Conservation (phyloP, 1,140 invertebrate species). For the Drusus annulatus region DNA sequence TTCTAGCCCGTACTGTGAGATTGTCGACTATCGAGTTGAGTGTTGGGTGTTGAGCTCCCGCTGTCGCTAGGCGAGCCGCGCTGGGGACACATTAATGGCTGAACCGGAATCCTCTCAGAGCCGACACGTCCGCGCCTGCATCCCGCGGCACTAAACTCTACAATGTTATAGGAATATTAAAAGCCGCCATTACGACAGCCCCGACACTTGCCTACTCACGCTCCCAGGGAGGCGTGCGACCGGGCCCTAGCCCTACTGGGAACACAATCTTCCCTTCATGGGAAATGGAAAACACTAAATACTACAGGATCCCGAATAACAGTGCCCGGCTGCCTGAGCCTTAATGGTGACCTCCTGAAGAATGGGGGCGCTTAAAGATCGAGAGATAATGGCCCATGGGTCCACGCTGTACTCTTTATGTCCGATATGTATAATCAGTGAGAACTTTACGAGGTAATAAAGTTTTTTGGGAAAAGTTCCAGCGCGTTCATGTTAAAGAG, state of each 20-base stretch:
- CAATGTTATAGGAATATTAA: constrained; percentile 50
- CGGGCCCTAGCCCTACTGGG: background rate
- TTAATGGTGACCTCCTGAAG: background rate
- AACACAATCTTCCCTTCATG: constrained; percentile 21
- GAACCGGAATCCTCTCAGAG: constrained; percentile 24
- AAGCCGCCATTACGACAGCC: constrained; percentile 37
- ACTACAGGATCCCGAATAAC: background rate
- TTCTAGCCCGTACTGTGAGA: too few species aligned
- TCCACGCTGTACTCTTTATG: background rate
- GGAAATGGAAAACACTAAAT: constrained; percentile 19
- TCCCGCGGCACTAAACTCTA: constrained; percentile 42
- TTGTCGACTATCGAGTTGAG: too few species aligned
- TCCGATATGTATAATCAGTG: background rate
- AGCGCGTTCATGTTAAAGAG: too few species aligned
- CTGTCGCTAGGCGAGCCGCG: background rate
- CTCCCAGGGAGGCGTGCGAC: constrained; percentile 19
- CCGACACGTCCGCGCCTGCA: background rate
- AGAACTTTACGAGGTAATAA: constrained; percentile 32
- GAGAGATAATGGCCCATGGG: background rate
- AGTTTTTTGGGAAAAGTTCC: background rate
- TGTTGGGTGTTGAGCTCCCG: background rate
- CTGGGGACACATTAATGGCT: constrained; percentile 18
- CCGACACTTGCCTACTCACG: constrained; percentile 31
- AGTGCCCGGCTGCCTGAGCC: background rate
- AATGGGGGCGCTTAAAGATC: background rate